These are phyloP conservation scores for Pyrrhosoma nymphula DNA, from an alignment of 2,888 invertebrate species.

Conservation along the genomic window DNA sequence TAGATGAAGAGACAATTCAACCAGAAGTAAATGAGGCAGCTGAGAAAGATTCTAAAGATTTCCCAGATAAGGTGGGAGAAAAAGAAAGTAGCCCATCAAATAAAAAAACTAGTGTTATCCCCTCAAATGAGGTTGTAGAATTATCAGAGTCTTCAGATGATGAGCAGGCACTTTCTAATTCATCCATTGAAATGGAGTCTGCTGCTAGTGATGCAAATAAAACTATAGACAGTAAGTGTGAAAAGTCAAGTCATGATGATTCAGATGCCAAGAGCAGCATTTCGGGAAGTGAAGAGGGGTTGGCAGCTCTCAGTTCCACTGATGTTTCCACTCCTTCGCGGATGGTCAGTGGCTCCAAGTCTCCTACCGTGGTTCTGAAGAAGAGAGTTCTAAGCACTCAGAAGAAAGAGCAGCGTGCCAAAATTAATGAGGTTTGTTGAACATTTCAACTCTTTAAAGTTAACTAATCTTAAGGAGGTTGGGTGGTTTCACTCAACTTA, in stretches of 20 bases:
- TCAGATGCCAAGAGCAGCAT: slow-evolving; percentile 8
- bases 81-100: background rate
- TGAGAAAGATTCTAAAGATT: background rate
- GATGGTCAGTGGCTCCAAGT: background rate
- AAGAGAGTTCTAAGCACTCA: slow-evolving; percentile 82
- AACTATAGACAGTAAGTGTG: slow-evolving; percentile 45
- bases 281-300: slow-evolving; percentile 32
- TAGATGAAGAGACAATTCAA: background rate
- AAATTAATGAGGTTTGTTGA: slow-evolving; percentile 78
- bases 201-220: slow-evolving; percentile 51
- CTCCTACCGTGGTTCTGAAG: slow-evolving; percentile 76
- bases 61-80: background rate
- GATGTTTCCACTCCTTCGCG: slow-evolving; percentile 23
- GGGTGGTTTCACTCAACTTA: too few relatives aligned
- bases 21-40: background rate
- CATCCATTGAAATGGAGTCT: slow-evolving; percentile 70
- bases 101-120: too few relatives aligned
- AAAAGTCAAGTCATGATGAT: background rate
- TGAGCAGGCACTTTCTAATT: slow-evolving; percentile 71
- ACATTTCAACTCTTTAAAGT: slow-evolving; percentile 70
- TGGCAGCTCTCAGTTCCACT: background rate
- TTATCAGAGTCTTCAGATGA: slow-evolving; percentile 77
- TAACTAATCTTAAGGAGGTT: background rate
- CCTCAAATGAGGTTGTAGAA: background rate
- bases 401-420: slow-evolving; percentile 81